Conservation (phyloP, 2,888 invertebrate genomes). For the Drosophila subquinaria region DNA sequence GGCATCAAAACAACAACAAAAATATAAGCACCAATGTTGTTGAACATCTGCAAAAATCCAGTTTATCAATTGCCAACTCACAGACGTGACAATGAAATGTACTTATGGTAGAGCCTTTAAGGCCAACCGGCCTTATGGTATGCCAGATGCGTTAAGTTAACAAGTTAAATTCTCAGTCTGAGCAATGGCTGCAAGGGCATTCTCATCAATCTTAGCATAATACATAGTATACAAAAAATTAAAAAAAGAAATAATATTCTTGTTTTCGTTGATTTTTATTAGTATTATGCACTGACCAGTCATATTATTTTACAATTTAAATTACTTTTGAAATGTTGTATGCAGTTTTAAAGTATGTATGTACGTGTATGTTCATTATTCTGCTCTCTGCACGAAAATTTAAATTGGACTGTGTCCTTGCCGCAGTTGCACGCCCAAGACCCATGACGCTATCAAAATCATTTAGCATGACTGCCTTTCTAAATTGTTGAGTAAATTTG, state of each 20-base stretch:
- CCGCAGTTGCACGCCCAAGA: conserved; percentile 48
- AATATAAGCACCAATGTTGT: conserved; percentile 52
- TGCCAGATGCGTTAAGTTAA: background rate
- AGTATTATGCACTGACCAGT: background rate
- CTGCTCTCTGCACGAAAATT: background rate
- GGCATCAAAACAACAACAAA: conserved; percentile 25
- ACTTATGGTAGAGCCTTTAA: conserved; percentile 16
- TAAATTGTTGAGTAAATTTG: conserved; percentile 46
- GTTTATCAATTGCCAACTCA: conserved; percentile 48
- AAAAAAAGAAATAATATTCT: background rate
- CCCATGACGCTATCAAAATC: conserved; percentile 43
- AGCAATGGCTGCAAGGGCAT: background rate
- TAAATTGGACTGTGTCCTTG: conserved; percentile 51
- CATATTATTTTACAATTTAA: background rate
- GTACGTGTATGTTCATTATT: background rate
- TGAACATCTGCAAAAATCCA: conserved; percentile 62
- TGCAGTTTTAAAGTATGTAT: background rate
- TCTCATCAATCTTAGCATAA: background rate
- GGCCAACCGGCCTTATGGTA: conserved; percentile 12
- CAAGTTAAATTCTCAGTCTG: background rate
- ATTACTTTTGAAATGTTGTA: background rate
- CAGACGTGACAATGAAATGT: conserved; percentile 41
- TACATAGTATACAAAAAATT: background rate
- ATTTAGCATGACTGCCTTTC: conserved; percentile 65
- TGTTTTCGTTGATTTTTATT: background rate